These are phyloP conservation scores for Semotilus atromaculatus DNA, from an alignment of 2,797 vertebrate genomes.

Conservation along the genomic window DNA sequence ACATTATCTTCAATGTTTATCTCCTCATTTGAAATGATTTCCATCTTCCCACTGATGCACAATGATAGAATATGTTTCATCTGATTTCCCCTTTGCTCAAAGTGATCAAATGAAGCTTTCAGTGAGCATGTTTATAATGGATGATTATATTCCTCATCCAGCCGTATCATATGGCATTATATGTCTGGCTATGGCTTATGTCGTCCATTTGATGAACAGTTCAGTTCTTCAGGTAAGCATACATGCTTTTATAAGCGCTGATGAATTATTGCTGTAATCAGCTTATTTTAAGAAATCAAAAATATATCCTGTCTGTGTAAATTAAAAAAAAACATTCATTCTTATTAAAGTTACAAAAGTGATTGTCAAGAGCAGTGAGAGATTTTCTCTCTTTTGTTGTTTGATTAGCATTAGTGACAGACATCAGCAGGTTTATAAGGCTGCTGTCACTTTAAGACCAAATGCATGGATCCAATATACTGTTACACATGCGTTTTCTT, in stretches of 20 bases:
- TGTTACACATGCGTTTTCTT: neutral
- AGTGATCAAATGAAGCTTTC: neutral
- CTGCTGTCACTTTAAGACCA: neutral
- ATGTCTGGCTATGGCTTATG: constrained; percentile 88
- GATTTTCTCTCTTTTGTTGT: neutral
- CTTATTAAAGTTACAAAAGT: neutral
- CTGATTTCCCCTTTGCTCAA: neutral
- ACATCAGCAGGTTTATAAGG: neutral
- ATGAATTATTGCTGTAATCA: neutral
- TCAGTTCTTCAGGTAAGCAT: constrained; percentile 84
- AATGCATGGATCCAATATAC: neutral
- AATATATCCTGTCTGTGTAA: neutral
- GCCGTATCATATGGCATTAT: constrained; percentile 85
- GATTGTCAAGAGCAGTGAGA: neutral
- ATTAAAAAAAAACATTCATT: neutral
- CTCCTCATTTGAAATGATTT: neutral
- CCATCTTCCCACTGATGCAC: neutral
- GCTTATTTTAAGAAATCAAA: neutral
- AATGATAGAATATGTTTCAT: neutral
- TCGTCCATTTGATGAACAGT: constrained; percentile 85
- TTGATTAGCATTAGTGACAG: neutral
- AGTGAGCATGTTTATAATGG: constrained; percentile 7
- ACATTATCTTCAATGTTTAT: neutral
- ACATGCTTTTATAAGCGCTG: neutral
- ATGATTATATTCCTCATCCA: constrained; percentile 62